A percentile compares a stretch with the other conserved stretches of the same genome.
These are phyloP conservation scores for Tichodroma muraria DNA, from an alignment of 2,113 vertebrate species.

Conservation along the genomic window DNA sequence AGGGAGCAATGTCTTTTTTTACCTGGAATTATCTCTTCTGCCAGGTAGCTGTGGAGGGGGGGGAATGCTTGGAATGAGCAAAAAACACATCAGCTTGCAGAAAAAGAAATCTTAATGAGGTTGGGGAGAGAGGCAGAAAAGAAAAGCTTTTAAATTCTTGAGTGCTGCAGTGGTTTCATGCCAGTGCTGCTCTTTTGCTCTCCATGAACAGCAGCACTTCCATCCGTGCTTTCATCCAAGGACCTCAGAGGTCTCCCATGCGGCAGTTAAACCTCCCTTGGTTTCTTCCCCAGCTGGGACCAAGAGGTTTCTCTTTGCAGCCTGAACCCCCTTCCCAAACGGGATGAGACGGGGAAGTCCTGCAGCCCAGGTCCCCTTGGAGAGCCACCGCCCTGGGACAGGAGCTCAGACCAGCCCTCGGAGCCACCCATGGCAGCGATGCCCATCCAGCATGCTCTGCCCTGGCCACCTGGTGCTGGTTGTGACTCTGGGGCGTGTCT, in stretches of 20 bases:
- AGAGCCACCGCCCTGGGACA: neutral
- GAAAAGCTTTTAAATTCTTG: neutral
- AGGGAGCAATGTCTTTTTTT: neutral
- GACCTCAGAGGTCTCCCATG: rapidly evolving
- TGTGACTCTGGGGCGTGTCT: neutral
- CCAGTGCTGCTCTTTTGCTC: neutral
- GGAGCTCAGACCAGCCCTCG: rapidly evolving
- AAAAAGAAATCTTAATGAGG: neutral
- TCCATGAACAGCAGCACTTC: neutral
- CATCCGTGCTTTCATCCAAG: neutral
- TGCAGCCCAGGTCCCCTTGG: neutral
- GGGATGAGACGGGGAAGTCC: neutral
- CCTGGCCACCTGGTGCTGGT: neutral
- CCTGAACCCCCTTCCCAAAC: neutral
- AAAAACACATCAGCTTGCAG: neutral
- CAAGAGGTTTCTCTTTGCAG: neutral
- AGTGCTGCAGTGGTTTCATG: neutral
- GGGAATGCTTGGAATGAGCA: neutral
- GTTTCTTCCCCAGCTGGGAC: neutral
- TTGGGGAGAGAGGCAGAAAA: neutral
- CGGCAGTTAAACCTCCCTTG: neutral
- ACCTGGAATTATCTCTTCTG: neutral
- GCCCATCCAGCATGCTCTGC: neutral
- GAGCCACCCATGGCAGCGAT: rapidly evolving
- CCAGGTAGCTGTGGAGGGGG: neutral